Base-by-base conservation (phyloP, 30 jellyfish, hydroid and myxozoan species). In the Hydractinia symbiolongicarpus region DNA sequence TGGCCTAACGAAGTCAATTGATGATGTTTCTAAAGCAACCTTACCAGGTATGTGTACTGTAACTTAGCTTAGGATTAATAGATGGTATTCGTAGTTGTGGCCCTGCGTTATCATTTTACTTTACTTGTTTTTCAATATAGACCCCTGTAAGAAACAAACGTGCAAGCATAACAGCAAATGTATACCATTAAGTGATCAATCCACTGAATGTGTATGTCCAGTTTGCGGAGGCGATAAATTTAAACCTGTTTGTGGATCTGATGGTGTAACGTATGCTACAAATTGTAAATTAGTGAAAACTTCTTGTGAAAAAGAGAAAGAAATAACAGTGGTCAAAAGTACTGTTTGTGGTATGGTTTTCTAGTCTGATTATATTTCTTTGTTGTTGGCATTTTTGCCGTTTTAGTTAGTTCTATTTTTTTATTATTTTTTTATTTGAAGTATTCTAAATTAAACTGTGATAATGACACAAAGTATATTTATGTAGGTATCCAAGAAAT, bases 171-270 rank as follows among this genome's bases (percentile, higher is more conserved):
- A 78, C 71, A 66, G 90, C 9, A 72, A 69, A 44, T 89, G 96
- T 66, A 6, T 73, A 50, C 40, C 84, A 10, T 67, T 72, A 55
- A n/a, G 79, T n/a, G 96, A 85, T 82, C 84, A 51, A 21, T 73
- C 88, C 20, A 50, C 90, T 15, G 91, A 79, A 61, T 89, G 96
- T 54, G 82, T 84, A 5, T 89, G 96, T 77, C 95, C 96, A 14
- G 30, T 64, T 8, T 89, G 96, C 61, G 51, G 58, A 4, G 83
- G 14, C 74, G 61, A 83, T 16, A 49, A 7, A 3, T 53, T 77
- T 77, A 76, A 77, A 62, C 86, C 86, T 5, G 90, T 88, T 5
- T 88, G 96, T 61, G 96, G 96, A 17, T 21, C 61, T 54, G 89
- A 88, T 58, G n/a, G 86, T n/a, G 21, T 14, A 30, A 82, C 96